Base-by-base conservation (phyloP, 2,888 invertebrate species). In the Ligdia adustata region DNA sequence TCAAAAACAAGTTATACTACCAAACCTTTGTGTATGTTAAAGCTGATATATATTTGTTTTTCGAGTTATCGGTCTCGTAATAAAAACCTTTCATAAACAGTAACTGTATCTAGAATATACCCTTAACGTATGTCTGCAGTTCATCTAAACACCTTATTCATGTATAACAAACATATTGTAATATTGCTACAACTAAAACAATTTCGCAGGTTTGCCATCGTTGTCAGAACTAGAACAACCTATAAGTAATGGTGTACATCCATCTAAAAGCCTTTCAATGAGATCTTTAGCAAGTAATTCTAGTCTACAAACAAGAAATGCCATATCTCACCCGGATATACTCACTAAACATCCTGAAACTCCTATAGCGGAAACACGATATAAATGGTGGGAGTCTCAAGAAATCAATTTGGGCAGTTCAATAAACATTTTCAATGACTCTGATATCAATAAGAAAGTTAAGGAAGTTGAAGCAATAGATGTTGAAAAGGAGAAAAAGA, bases 331-430 rank as follows among this genome's bases (percentile, higher is more conserved):
- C 60, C 82, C 87, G n/a, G 88, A 90, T 49, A 70, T 90, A 38
- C 64, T 79, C 6, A 79, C 74, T 43, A 79, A 75, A 46, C 42
- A 69, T 12, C 53, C 69, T 7, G 83, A 81, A 31, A 41, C 66
- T 9, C 69, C 74, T 1, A 52, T 79, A 12, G 54, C 74, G 16
- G 80, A 79, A 56, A 75, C 80, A 32, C 74, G 68, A 48, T 85
- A 85, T 60, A 90, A 89, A 61, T 92, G 92, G 91, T 92, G 92
- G 91, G 91, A 91, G 72, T 90, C 91, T 57, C 76, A 91, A 55
- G 91, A 92, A 67, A 80, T 92, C 3, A 91, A 93, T 74, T 81
- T 93, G 42, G 92, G 91, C 22, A 93, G 93, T 64, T 92, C 92
- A 5, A 80, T 91, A n/a, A 91, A 91, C 54, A 91, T 93, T 55